A percentile compares a stretch with the other conserved stretches of the same genome.
Conservation (phyloP, 1,140 invertebrate species). For the Paraescarpia echinospica region DNA sequence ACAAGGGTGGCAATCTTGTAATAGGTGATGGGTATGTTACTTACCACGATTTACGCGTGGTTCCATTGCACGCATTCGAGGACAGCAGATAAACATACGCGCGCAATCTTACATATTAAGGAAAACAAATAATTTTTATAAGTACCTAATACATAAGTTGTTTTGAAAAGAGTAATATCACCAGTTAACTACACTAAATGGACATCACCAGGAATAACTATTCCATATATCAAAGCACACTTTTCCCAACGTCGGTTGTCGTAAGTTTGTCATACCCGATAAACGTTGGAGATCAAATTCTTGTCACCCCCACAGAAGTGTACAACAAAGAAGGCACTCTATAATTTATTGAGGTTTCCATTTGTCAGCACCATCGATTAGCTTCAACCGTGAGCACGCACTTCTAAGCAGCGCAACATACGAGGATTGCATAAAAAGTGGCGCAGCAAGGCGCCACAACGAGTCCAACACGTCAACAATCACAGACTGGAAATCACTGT, state of each 20-base stretch:
- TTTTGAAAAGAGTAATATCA: not conserved
- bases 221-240: not conserved
- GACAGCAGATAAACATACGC: no score
- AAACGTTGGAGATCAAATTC: not conserved
- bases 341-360: constrained; percentile 6
- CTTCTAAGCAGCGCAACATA: not conserved
- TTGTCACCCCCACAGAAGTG: not conserved
- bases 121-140: not conserved
- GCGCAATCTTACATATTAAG: not conserved
- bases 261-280: no score
- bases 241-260: not conserved
- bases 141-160: not conserved
- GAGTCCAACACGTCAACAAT: not conserved
- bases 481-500: not conserved
- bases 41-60: no score
- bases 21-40: no score
- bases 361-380: not conserved
- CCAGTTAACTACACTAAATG: not conserved
- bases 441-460: not conserved
- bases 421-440: not conserved
- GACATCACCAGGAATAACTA: not conserved
- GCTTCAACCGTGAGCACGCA: not conserved
- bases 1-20: no score
- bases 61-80: not conserved
- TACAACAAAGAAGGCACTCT: not conserved